Base-by-base conservation (phyloP, 2,888 invertebrate genomes). In the Parochlus steinenii region DNA sequence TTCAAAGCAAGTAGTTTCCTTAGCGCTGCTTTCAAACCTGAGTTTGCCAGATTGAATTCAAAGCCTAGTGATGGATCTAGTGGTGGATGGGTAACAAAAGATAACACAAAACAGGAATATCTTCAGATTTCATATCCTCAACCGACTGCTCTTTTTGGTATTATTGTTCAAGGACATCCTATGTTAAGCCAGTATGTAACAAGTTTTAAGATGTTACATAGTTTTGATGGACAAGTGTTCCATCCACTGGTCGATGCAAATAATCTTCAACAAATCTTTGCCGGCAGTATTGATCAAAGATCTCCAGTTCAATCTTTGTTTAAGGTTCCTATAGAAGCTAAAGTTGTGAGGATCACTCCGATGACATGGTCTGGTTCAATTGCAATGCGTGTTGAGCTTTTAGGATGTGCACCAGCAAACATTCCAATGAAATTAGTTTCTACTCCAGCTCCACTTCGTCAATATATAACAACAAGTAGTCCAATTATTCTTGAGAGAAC, bases 131-230 rank as follows among this genome's bases (percentile, higher is more conserved):
- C 71, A 46, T 61, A 87, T 25, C 68, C 69, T 0, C 59, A 60
- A 6, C 61, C 67, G 3, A 71, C 74, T 47, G 73, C 78, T 0
- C 53, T 89, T 12, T 82, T 80, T 48, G 87, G 83, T 1, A 62
- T 85, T 1, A 56, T 70, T 7, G 54, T 82, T 43, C 74, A 74
- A 47, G 86, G 86, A 14, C 74, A 70, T 50, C 70, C 74, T 0
- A 47, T 67, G 3, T 68, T 68, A 39, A 66, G 76, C 43, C 70
- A 78, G 48, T 82, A 72, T 53, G 79, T 87, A 25, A 82, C 80
- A 12, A 74, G 79, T 46, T 87, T 78, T 48, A 68, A 71, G 47
- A 62, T 56, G 4, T 48, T 75, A 42, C 77, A 78, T 47, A 78
- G 81, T 15, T 66, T 67, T 8, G 74, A 81, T 49, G 75, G 72